Evolutionary conservation across 2,113 vertebrate genomes (phyloP), one percentile per base, ranked within the genome.

Genomic region (Phylloscopus trochilus): DNA sequence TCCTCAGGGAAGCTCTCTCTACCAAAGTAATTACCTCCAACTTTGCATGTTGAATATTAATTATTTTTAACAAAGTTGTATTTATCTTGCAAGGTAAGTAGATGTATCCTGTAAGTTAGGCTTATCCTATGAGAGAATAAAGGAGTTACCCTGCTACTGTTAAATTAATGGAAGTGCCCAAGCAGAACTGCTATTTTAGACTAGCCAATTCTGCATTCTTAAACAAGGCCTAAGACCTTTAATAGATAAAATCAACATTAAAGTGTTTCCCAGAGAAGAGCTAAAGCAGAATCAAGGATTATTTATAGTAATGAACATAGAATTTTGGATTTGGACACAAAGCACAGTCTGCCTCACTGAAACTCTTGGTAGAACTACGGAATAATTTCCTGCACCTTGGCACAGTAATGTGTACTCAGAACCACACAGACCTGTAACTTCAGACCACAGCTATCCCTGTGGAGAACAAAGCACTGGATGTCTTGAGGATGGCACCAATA

Each of bases 401-500:
- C 28, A 37, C 9, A 82, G 21, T 11, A 1, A 0, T n/a, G 35
- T 60, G 30, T 68, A 92, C 46, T 93, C 56, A 94, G 86, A 95
- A 83, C 76, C 77, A 64, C 2, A 43, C 9, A 2, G 92, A 37
- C 17, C 68, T 78, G 62, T 93, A 93, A 93, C 70, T 58, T 53
- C 85, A 94, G 82, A 60, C 46, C 60, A 55, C 35, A 86, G 67
- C 49, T 85, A 43, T 75, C 66, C 67, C 66, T 90, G 43, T 80
- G 82, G 95, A 96, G 87, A 78, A 51, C 83, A 75, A 95, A 84
- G 75, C 81, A 89, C 56, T 69, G 41, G 23, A 72, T 82, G 31
- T 90, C 75, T 92, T 81, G 78, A 97, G 74, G 86, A 96, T 94
- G 94, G 93, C 80, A 97, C 92, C 92, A 64, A 72, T 58, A 70